phyloP scores from a whole-genome alignment of 2,797 vertebrate genomes.

The Myotis daubentonii region DNA sequence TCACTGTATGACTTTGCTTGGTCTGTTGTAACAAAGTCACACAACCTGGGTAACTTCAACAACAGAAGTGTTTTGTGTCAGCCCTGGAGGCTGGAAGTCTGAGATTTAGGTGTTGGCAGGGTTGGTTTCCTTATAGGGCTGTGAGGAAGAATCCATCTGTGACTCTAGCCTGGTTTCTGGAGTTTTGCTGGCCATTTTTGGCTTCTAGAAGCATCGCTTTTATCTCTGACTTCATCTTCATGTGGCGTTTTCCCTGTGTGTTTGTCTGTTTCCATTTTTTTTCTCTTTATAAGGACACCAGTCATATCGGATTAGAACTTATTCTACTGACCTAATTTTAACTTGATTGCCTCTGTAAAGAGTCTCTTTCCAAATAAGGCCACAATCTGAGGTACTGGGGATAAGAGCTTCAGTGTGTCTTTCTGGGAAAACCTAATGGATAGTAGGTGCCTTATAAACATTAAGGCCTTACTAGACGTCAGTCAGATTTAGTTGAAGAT shows the following conservation, averaged over 20 bases:
- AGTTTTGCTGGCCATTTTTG: not conserved
- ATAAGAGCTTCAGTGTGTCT: not conserved
- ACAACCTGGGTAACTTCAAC: too few species aligned
- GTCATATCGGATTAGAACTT: too few species aligned
- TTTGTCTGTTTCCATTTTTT: not conserved
- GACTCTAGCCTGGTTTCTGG: not conserved
- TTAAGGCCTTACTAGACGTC: not conserved
- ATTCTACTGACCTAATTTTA: not conserved
- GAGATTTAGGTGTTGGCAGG: not conserved
- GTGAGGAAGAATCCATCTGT: not conserved
- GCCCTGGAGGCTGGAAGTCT: not conserved
- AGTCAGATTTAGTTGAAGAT: not conserved
- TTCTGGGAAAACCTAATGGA: not conserved
- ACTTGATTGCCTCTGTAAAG: not conserved
- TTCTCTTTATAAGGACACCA: not conserved
- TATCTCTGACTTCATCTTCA: not conserved
- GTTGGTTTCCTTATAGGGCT: not conserved
- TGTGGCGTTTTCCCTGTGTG: not conserved
- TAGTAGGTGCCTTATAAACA: not conserved
- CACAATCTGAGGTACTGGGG: rapidly evolving
- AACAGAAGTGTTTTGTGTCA: not conserved
- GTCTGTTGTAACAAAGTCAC: not conserved
- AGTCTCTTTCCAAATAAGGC: not conserved
- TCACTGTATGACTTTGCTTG: not conserved
- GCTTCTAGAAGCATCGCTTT: not conserved